phyloP scores from a whole-genome alignment of 2,113 vertebrate genomes.

The Rhea pennata region DNA sequence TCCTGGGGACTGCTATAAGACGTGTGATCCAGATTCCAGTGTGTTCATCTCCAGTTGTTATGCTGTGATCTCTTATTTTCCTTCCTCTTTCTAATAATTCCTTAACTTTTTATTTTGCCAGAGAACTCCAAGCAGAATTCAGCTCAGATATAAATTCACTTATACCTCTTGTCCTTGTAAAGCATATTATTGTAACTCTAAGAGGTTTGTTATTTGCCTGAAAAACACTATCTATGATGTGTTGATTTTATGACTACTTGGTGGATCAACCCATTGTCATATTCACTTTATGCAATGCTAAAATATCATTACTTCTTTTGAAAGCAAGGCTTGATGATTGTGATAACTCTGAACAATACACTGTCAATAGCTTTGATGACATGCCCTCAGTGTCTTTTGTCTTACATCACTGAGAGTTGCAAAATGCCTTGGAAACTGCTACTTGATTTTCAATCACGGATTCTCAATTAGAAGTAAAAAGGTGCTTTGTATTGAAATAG shows the following conservation, averaged over 20 bases:
- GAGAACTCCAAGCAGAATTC: neutral
- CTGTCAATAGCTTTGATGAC: neutral
- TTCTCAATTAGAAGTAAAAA: neutral
- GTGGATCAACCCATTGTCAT: neutral
- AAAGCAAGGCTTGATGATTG: neutral
- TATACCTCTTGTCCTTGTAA: neutral
- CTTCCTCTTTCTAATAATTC: neutral
- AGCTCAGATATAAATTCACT: neutral
- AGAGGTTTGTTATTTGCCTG: neutral
- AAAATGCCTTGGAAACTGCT: neutral
- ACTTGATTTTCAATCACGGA: neutral
- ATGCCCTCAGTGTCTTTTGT: neutral
- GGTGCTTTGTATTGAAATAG: neutral
- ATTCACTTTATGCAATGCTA: neutral
- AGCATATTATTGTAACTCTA: neutral
- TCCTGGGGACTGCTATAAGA: neutral
- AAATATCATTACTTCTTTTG: neutral
- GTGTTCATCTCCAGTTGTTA: neutral
- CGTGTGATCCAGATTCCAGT: neutral
- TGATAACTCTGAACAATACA: neutral
- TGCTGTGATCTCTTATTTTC: neutral
- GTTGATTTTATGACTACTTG: neutral
- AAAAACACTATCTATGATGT: neutral
- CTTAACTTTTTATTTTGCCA: neutral
- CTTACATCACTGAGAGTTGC: neutral